Conservation (phyloP, 2,888 invertebrate genomes). For the Hirudinaria manillensis region DNA sequence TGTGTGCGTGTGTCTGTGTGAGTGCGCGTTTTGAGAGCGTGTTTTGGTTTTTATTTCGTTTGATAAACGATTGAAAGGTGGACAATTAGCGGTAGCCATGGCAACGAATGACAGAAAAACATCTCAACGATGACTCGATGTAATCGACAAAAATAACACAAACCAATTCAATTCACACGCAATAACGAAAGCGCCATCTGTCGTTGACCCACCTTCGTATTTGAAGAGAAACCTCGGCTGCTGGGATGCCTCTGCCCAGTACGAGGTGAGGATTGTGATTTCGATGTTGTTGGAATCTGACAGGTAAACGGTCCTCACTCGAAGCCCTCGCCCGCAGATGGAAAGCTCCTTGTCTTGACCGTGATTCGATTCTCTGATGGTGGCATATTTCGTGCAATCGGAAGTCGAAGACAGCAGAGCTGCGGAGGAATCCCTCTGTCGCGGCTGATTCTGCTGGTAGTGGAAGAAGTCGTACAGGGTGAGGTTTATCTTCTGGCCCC, state of each 20-base stretch:
- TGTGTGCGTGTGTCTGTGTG: no score
- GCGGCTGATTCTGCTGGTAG: conserved; percentile 11
- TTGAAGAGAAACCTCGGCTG: conserved; percentile 3
- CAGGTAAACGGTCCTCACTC: not conserved
- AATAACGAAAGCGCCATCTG: no score
- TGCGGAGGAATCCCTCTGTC: not conserved
- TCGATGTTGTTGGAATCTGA: conserved; percentile 15
- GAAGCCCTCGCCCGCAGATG: conserved; percentile 17
- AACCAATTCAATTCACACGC: no score
- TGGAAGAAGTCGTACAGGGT: conserved; percentile 23
- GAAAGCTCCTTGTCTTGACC: not conserved
- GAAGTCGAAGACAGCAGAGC: not conserved
- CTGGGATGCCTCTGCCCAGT: not conserved
- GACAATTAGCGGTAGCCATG: no score
- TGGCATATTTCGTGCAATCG: conserved; percentile 15
- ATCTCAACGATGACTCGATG: no score
- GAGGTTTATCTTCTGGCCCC: conserved; percentile 9
- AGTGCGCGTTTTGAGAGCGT: no score
- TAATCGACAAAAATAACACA: no score
- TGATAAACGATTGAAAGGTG: no score
- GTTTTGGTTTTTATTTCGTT: no score
- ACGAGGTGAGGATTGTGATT: conserved; percentile 7
- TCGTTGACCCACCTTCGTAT: not conserved
- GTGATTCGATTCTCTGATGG: not conserved
- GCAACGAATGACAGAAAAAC: no score